Evolutionary conservation across 2,888 invertebrate genomes (phyloP).

Genomic region (Trachelus tabidus): DNA sequence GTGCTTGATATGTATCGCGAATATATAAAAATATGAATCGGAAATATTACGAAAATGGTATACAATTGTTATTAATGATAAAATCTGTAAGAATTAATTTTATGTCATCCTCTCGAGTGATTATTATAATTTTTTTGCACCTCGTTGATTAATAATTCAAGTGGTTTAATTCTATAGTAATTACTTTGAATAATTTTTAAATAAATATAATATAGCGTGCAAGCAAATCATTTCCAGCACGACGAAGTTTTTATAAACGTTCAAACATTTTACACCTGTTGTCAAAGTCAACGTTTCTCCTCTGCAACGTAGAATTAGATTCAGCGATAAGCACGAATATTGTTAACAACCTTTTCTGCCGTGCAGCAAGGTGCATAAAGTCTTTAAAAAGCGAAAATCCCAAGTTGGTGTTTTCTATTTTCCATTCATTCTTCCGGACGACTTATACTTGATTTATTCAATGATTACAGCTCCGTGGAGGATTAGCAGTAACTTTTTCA

Average conservation of each 20-base stretch:
- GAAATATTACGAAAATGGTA: no score
- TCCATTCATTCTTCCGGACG: neutral
- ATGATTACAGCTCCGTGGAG: neutral
- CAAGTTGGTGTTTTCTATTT: neutral
- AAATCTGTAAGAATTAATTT: neutral
- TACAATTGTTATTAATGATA: no score
- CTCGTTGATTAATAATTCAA: neutral
- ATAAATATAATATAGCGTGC: neutral
- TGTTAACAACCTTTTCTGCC: neutral
- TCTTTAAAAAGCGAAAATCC: neutral
- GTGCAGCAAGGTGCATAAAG: neutral
- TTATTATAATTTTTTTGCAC: neutral
- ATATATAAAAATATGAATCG: no score
- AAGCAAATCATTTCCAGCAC: neutral
- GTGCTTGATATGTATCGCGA: no score
- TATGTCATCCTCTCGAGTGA: neutral
- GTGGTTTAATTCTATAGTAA: no score
- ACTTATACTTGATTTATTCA: neutral
- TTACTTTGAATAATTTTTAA: neutral
- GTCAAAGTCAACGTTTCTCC: neutral
- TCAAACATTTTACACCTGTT: neutral
- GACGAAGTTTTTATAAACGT: neutral
- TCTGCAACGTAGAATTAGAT: neutral
- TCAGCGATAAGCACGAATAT: neutral
- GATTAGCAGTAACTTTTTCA: conserved; percentile 15